A percentile compares a stretch with the other conserved stretches of the same genome.
Evolutionary conservation across 1,140 invertebrate species (phyloP).

Genomic region (Pseudomyrmex gracilis): DNA sequence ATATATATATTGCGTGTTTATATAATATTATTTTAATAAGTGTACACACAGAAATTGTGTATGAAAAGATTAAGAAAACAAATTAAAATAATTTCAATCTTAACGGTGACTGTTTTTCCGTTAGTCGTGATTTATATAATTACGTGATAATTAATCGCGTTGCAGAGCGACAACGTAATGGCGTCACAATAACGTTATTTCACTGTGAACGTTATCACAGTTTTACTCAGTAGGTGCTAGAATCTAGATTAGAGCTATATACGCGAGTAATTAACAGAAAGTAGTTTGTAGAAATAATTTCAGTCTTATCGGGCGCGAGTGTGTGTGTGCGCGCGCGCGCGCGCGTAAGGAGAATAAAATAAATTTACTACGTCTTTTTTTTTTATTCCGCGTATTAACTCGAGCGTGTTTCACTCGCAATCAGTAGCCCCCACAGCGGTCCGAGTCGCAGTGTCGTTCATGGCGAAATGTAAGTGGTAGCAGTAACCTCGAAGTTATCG

Average conservation of each 20-base stretch:
- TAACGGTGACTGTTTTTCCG: not conserved
- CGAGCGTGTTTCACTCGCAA: slow-evolving; percentile 64
- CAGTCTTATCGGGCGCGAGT: slow-evolving; percentile 39
- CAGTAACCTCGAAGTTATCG: slow-evolving; percentile 79
- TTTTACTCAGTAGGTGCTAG: slow-evolving; percentile 35
- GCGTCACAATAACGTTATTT: slow-evolving; percentile 39
- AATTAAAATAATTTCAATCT: not conserved
- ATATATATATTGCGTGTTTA: no score
- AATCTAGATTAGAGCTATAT: slow-evolving; percentile 55
- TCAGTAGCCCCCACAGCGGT: slow-evolving; percentile 49
- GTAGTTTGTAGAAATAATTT: slow-evolving; percentile 64
- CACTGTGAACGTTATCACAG: slow-evolving; percentile 41
- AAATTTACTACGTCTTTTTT: slow-evolving; percentile 48
- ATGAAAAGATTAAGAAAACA: no score
- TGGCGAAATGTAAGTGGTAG: slow-evolving; percentile 74
- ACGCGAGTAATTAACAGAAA: slow-evolving; percentile 66
- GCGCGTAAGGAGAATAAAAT: slow-evolving; percentile 18
- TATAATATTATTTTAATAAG: no score
- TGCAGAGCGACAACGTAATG: slow-evolving; percentile 10
- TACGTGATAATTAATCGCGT: slow-evolving; percentile 34
- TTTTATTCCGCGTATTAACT: slow-evolving; percentile 7
- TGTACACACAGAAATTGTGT: no score
- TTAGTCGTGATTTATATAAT: slow-evolving; percentile 20
- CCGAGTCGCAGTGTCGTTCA: slow-evolving; percentile 66
- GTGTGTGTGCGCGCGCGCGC: not conserved